phyloP scores from a whole-genome alignment of 2,797 vertebrate genomes.

The Nasua narica region DNA sequence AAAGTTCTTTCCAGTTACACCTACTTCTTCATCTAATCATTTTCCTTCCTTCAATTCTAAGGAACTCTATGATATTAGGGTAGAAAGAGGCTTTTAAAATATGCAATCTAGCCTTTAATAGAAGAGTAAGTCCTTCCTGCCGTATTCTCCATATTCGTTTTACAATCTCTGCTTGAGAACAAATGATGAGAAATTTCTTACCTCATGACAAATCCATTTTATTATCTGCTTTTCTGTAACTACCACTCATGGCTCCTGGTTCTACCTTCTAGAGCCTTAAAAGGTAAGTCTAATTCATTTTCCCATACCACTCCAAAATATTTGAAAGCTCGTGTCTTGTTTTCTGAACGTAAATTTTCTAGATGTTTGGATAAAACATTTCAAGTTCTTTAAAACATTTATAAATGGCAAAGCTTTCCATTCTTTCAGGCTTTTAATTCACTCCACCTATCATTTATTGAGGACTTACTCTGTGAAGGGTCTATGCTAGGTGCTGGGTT shows the following conservation, averaged over 20 bases:
- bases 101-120: neutral
- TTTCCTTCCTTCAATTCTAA: neutral
- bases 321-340: neutral
- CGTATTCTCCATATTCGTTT: neutral
- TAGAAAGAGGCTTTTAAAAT: neutral
- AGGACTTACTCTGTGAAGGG: neutral
- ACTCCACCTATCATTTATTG: neutral
- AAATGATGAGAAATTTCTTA: neutral
- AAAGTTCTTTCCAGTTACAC: neutral
- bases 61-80: neutral
- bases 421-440: neutral
- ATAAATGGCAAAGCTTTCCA: neutral
- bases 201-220: neutral
- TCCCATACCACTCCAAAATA: neutral
- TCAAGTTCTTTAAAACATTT: neutral
- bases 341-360: neutral
- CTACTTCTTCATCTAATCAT: neutral
- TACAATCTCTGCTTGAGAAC: neutral
- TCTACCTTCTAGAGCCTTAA: neutral
- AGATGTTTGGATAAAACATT: neutral
- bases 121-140: neutral
- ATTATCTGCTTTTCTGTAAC: neutral
- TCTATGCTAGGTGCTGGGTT: neutral
- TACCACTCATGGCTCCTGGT: neutral
- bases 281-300: neutral